phyloP scores from a whole-genome alignment of 2,797 vertebrate species.

The Acanthiza pusilla region DNA sequence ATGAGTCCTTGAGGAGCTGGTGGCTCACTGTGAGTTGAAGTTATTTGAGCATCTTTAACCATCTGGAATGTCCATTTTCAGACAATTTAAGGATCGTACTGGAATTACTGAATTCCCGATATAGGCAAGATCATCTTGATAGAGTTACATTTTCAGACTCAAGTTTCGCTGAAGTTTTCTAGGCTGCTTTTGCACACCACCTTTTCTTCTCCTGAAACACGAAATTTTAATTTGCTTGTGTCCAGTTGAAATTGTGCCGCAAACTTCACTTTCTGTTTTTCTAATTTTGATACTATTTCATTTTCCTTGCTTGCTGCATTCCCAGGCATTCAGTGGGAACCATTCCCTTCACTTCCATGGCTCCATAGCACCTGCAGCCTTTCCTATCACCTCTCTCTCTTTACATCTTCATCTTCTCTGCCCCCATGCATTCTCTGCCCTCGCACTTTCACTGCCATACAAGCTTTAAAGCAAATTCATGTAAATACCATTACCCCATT shows the following conservation, averaged over 20 bases:
- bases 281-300: neutral
- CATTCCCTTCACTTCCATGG: neutral
- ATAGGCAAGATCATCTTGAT: neutral
- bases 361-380: neutral
- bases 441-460: neutral
- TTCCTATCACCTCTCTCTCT: neutral
- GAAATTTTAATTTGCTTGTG: neutral
- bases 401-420: neutral
- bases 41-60: neutral
- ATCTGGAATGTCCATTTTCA: neutral
- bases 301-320: neutral
- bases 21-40: neutral
- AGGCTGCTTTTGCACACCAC: neutral
- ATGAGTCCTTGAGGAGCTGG: neutral
- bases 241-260: fast-evolving
- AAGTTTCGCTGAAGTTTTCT: neutral
- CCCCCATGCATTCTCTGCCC: neutral
- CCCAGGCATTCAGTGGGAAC: neutral
- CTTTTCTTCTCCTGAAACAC: fast-evolving
- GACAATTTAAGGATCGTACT: neutral
- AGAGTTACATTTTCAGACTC: neutral
- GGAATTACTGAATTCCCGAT: neutral
- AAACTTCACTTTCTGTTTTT: neutral
- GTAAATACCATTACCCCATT: neutral
- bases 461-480: neutral